A percentile compares a stretch with the other conserved stretches of the same genome.
phyloP scores from a whole-genome alignment of 2,113 vertebrate genomes.

The Phyllostomus hastatus region DNA sequence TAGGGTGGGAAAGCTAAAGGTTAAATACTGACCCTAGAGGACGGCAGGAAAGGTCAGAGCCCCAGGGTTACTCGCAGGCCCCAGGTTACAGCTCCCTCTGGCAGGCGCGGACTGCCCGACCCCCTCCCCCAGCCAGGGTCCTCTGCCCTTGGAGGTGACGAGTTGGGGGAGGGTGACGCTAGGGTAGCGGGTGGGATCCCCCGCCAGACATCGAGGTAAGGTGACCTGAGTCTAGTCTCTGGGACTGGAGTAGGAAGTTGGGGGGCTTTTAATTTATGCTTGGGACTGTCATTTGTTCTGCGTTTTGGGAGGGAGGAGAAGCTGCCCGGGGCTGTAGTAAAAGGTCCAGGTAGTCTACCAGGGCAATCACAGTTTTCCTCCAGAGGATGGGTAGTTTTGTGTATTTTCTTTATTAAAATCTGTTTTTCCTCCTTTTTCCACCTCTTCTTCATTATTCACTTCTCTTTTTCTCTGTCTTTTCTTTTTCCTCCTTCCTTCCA shows the following conservation, averaged over 20 bases:
- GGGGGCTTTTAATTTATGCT: neutral
- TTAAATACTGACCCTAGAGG: slow-evolving; percentile 52
- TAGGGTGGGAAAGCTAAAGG: neutral
- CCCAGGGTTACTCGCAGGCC: neutral
- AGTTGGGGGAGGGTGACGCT: neutral
- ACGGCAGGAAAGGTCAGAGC: slow-evolving; percentile 53
- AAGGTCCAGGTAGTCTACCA: neutral
- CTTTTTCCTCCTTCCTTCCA: neutral
- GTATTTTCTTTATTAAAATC: neutral
- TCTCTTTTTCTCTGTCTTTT: neutral
- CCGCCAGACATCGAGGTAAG: fast-evolving
- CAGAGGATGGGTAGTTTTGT: neutral
- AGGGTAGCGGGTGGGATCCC: neutral
- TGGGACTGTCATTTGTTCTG: neutral
- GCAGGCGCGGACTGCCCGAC: fast-evolving
- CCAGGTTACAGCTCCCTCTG: neutral
- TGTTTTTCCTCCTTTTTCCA: neutral
- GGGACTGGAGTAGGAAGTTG: neutral
- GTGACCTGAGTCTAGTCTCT: neutral
- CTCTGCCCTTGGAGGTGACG: fast-evolving
- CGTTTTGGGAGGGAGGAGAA: neutral
- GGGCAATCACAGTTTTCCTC: neutral
- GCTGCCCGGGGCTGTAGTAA: neutral
- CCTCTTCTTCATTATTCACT: neutral
- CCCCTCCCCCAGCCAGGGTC: neutral